phyloP scores from a whole-genome alignment of 2,888 invertebrate genomes.

The Callimorpha dominula region DNA sequence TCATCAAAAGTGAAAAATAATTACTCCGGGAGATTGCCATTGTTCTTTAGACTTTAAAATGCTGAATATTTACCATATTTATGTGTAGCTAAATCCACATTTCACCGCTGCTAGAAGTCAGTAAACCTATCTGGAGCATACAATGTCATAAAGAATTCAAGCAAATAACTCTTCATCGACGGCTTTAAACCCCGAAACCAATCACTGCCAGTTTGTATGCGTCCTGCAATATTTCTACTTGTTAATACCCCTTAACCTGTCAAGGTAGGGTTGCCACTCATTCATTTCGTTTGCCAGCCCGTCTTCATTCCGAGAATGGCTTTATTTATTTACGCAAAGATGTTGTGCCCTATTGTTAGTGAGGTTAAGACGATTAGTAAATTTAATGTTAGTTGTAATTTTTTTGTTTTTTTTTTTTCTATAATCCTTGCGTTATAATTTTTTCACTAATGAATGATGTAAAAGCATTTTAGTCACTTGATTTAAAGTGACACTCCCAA shows the following conservation, averaged over 20 bases:
- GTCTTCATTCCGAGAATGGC: constrained; percentile 7
- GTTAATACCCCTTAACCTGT: constrained; percentile 30
- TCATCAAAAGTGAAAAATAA: no score
- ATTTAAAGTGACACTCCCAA: no score
- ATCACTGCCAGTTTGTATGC: constrained; percentile 39
- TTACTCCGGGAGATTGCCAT: no score
- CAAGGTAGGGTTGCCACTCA: constrained; percentile 33
- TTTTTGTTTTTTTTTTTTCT: no score
- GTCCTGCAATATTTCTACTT: constrained; percentile 40
- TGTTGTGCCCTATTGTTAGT: constrained; percentile 1
- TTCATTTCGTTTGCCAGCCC: constrained; percentile 13
- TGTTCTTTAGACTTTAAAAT: no score
- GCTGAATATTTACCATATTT: not conserved
- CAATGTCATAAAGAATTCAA: not conserved
- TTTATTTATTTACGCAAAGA: constrained; percentile 18
- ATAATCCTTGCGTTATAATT: no score
- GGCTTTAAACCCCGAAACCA: constrained; percentile 38
- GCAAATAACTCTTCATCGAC: constrained; percentile 10
- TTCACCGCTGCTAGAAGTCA: not conserved
- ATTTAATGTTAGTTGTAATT: not conserved
- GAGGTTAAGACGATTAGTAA: not conserved
- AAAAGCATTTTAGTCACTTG: no score
- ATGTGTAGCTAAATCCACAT: not conserved
- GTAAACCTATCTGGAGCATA: not conserved
- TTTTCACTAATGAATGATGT: no score